Base-by-base conservation (phyloP, 1,140 invertebrate species). In the Mactra quadrangularis region DNA sequence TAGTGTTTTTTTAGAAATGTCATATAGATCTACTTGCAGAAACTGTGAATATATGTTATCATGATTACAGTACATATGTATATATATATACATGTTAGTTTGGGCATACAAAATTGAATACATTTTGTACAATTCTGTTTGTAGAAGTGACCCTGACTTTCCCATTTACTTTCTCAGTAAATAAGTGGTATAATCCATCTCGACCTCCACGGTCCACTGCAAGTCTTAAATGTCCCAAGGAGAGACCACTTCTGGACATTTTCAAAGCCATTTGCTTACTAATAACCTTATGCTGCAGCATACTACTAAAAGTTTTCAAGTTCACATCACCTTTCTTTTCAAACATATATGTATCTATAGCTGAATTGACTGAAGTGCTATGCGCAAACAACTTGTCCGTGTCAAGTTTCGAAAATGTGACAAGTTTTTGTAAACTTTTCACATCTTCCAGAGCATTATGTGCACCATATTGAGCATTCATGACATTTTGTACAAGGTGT, bases 361-460 rank as follows among this genome's bases (percentile, higher is more conserved):
- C 4, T 19, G 62, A 22, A 66, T 17, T 29, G 1, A 45, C 22
- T 45, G 62, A n/a, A 7, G 1, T 7, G 45, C 62, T 66, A 45
- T 66, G 35, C 3, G 15, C 13, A 17, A 3, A 41, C 38, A 66
- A 22, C 13, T 17, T 1, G n/a, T 66, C 1, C 38, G 19, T 2
- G 11, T 15, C 3, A 6, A 66, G 6, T 3, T 33, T 13, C 13
- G 38, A 3, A 17, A 25, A 1, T 45, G 7, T 15, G 13, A 41
- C 3, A 1, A 66, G n/a, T 45, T 66, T 41, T 17, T 66, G 62
- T 17, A 66, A 47, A 66, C 62, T 66, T n/a, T 22, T 6, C n/a
- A 66, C 62, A 66, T 66, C 62, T 35, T 1, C 38, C 0, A 45
- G 19, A 25, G 62, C 62, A 66, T 66, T 66, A 17, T 66, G 62